Percentiles rank a stretch among this genome's conserved stretches.
These are phyloP conservation scores for Bovichtus variegatus DNA, from an alignment of 2,797 vertebrate genomes.

Conservation along the genomic window DNA sequence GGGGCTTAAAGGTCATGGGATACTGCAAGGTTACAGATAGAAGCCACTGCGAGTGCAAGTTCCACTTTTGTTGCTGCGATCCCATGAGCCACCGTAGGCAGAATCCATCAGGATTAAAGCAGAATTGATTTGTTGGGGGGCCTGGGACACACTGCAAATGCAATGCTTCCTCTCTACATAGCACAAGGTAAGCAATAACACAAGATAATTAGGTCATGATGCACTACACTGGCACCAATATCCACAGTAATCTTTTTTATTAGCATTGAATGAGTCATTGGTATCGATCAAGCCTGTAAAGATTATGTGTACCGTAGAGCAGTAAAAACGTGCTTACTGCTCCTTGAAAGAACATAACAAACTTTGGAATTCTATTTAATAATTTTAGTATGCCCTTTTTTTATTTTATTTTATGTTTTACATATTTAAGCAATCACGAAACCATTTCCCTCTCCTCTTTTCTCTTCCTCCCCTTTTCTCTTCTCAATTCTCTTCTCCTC, in stretches of 20 bases:
- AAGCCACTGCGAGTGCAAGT: constrained; percentile 9
- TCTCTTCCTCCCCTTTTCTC: neutral
- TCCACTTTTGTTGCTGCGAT: constrained; percentile 9
- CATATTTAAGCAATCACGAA: constrained; percentile 18
- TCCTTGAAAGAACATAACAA: constrained; percentile 23
- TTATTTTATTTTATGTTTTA: neutral
- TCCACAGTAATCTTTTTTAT: neutral
- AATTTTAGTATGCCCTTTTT: constrained; percentile 18
- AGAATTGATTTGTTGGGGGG: constrained; percentile 3
- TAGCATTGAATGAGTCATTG: constrained; percentile 23
- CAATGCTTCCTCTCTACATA: constrained; percentile 9
- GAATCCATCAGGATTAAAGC: constrained; percentile 6
- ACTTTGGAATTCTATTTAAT: neutral
- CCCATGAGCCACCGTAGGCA: constrained; percentile 1
- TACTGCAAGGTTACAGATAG: constrained; percentile 55
- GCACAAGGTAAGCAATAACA: neutral
- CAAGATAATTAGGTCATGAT: neutral
- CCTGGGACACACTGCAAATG: neutral
- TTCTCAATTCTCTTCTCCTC: constrained; percentile 33
- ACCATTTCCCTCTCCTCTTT: constrained; percentile 12
- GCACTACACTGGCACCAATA: neutral
- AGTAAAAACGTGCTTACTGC: constrained; percentile 7
- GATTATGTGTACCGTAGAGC: constrained; percentile 19
- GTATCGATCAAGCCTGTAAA: constrained; percentile 37
- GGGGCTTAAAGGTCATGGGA: constrained; percentile 54